Evolutionary conservation across 2,797 vertebrate genomes (phyloP).

Genomic region (Smutsia gigantea): DNA sequence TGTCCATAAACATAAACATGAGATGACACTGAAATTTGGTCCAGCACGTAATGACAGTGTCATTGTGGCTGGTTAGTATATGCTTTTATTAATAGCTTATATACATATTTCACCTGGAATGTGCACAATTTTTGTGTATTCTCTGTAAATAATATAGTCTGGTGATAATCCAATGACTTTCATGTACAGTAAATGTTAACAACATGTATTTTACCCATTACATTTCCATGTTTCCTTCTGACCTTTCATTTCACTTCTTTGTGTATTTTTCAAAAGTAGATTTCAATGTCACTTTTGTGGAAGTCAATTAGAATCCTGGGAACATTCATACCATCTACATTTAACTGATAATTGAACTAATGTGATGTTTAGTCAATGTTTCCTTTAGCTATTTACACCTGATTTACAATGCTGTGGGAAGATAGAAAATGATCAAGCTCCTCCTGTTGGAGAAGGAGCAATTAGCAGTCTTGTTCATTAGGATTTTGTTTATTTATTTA

Average conservation of each 20-base stretch:
- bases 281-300: constrained; percentile 46
- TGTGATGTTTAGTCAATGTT: constrained; percentile 53
- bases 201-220: constrained; percentile 75
- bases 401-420: constrained; percentile 48
- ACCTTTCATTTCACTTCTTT: constrained; percentile 76
- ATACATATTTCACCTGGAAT: constrained; percentile 81
- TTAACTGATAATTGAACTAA: constrained; percentile 62
- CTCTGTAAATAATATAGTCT: constrained; percentile 77
- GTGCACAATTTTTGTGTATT: constrained; percentile 81
- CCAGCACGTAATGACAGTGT: constrained; percentile 98
- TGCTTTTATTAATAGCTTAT: constrained; percentile 82
- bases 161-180: constrained; percentile 73
- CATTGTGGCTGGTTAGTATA: constrained; percentile 96
- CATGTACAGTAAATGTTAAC: constrained; percentile 70
- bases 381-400: constrained; percentile 55
- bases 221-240: constrained; percentile 73
- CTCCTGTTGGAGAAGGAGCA: constrained; percentile 39
- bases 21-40: constrained; percentile 99
- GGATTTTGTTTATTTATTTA: constrained; percentile 60
- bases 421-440: constrained; percentile 49
- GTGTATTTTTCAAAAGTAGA: constrained; percentile 65
- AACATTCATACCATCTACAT: constrained; percentile 50
- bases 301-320: constrained; percentile 58
- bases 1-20: constrained; percentile 99
- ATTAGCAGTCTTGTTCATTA: constrained; percentile 35